Evolutionary conservation across 1,140 invertebrate genomes (phyloP), one percentile per base, ranked within the genome.

Genomic region (Eumaeus atala): DNA sequence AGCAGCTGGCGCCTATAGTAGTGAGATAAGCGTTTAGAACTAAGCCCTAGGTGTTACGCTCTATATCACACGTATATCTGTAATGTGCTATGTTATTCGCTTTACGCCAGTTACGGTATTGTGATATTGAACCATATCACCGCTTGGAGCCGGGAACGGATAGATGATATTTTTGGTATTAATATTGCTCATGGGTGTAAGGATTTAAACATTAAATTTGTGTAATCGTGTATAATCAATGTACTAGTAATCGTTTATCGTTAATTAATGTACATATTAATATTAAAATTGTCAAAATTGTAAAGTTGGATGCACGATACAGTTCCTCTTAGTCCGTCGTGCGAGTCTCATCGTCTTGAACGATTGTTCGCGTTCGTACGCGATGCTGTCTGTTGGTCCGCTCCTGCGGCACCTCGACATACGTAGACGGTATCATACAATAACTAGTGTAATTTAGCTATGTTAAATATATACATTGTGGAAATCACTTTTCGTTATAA

Each of bases 251-350:
- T 73, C 62, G 64, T 73, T 59, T 64, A 66, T 76, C 56, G 62
- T 73, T 67, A 69, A 71, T 55, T 72, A 67, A 70, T 67, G 62
- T 72, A 71, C 73, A 79, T 63, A 78, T 79, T 77, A 72, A 71
- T 62, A 60, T 67, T 67, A 76, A 68, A 70, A 65, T 66, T 59
- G 67, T 82, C 75, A 75, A 86, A 82, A 81, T 82, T 79, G 72
- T 80, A 82, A 44, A 77, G 66, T 72, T 60, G 65, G 75, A 79
- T 77, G 84, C 84, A 87, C 84, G 84, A 84, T 74, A 83, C 76
- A 87, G 84, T 87, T 87, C 84, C 84, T 87, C 74, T 78, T 84
- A 84, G 81, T 81, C 70, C 52, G 72, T 81, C 80, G 80, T 83
- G 80, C 66, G 76, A 73, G 66, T 72, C 77, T 70, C 73, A 72